Evolutionary conservation across 2,888 invertebrate genomes (phyloP).

Genomic region (Unio pictorum): DNA sequence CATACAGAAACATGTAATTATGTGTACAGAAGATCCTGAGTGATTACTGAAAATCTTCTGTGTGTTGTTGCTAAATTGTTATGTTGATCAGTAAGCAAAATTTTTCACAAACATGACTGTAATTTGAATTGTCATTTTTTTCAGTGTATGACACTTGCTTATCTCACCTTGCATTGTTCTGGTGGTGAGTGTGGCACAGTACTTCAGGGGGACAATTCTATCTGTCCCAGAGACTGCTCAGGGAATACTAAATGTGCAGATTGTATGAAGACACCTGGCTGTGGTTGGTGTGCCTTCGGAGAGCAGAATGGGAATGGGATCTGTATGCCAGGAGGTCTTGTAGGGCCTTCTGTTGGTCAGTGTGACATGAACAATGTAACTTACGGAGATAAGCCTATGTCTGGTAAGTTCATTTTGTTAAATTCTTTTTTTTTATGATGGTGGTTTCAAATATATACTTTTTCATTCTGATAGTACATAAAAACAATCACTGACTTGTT

Average conservation of each 20-base stretch:
- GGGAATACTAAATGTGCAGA: constrained; percentile 88
- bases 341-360: constrained; percentile 71
- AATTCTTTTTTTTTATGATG: neutral
- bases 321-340: constrained; percentile 88
- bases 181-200: constrained; percentile 89
- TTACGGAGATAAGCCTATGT: constrained; percentile 34
- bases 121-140: constrained; percentile 16
- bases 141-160: constrained; percentile 87
- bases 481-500: too few species aligned
- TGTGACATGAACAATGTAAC: constrained; percentile 46
- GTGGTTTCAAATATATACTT: neutral
- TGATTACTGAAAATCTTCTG: too few species aligned
- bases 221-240: constrained; percentile 89
- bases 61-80: neutral
- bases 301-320: constrained; percentile 79
- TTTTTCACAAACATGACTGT: neutral
- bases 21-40: too few species aligned
- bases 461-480: too few species aligned
- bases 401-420: constrained; percentile 26
- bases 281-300: constrained; percentile 90
- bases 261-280: constrained; percentile 89
- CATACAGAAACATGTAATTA: too few species aligned
- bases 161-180: constrained; percentile 89
- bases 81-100: neutral
- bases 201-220: constrained; percentile 73